phyloP scores from a whole-genome alignment of 2,888 invertebrate genomes.

The Crioceris asparagi region DNA sequence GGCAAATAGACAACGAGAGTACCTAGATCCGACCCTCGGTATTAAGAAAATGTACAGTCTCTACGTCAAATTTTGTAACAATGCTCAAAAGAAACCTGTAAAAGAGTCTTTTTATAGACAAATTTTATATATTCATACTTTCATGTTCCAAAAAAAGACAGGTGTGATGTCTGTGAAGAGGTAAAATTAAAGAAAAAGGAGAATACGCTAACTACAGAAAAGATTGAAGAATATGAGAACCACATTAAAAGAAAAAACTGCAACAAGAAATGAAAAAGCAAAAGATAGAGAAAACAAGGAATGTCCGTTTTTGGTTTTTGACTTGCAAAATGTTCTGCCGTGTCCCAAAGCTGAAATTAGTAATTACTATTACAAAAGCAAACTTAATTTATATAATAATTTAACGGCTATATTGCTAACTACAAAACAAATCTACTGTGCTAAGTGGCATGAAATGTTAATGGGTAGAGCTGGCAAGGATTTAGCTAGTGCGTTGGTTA shows the following conservation, averaged over 20 bases:
- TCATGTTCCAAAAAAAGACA: slow-evolving; percentile 4
- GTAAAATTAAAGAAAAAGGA: slow-evolving; percentile 6
- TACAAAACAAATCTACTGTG: slow-evolving; percentile 23
- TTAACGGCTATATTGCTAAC: slow-evolving; percentile 21
- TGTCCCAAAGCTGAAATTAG: slow-evolving; percentile 20
- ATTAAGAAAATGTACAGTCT: slow-evolving; percentile 18
- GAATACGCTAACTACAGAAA: slow-evolving; percentile 8
- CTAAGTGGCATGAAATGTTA: slow-evolving; percentile 20
- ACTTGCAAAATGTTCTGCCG: slow-evolving; percentile 18
- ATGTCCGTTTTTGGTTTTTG: slow-evolving; percentile 8
- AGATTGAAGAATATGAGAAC: slow-evolving; percentile 10
- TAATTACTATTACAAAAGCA: slow-evolving; percentile 20
- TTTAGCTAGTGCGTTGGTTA: slow-evolving; percentile 19
- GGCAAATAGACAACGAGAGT: slow-evolving; percentile 10
- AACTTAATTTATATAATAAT: slow-evolving; percentile 18
- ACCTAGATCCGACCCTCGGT: slow-evolving; percentile 14
- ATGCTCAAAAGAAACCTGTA: slow-evolving; percentile 5
- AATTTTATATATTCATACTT: slow-evolving; percentile 5
- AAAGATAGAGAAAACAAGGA: slow-evolving; percentile 6
- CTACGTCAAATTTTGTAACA: slow-evolving; percentile 13
- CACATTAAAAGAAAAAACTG: slow-evolving; percentile 7
- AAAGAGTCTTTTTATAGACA: slow-evolving; percentile 7
- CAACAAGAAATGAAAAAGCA: slow-evolving; percentile 11
- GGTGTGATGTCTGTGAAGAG: slow-evolving; percentile 2
- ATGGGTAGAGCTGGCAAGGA: slow-evolving; percentile 22